Percentiles rank a stretch among this genome's conserved stretches.
Evolutionary conservation across 1,140 invertebrate genomes (phyloP).

Genomic region (Eriocheir sinensis): DNA sequence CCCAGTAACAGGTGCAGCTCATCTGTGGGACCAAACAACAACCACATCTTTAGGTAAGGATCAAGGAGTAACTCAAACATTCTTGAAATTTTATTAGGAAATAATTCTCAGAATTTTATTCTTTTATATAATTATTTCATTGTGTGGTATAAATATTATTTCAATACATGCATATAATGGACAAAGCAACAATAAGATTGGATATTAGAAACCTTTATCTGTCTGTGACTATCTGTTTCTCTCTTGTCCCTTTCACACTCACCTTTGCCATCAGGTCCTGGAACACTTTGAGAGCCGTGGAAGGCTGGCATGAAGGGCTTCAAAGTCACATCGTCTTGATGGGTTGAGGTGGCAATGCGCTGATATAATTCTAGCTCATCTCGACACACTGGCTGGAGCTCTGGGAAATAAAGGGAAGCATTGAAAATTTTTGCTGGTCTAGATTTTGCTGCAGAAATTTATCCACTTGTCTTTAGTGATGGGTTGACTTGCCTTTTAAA

Average conservation of each 20-base stretch:
- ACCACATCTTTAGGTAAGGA: too few species aligned
- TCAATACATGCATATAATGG: too few species aligned
- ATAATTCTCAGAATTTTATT: too few species aligned
- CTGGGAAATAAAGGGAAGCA: neutral
- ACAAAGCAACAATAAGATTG: too few species aligned
- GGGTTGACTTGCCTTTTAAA: too few species aligned
- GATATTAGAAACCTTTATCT: too few species aligned
- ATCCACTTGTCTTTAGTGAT: too few species aligned
- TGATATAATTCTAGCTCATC: constrained; percentile 63
- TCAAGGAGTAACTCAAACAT: too few species aligned
- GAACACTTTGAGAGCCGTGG: constrained; percentile 24
- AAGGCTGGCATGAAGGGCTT: constrained; percentile 32
- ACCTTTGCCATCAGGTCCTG: constrained; percentile 44
- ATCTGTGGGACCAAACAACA: too few species aligned
- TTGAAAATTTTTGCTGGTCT: neutral
- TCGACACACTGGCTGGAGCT: constrained; percentile 36
- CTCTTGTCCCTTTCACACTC: neutral
- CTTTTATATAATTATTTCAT: constrained; percentile 11
- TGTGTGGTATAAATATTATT: neutral
- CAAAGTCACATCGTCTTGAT: constrained; percentile 39
- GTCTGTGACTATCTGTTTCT: too few species aligned
- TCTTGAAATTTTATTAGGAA: too few species aligned
- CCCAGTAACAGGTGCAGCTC: constrained; percentile 46
- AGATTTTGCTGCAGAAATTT: too few species aligned
- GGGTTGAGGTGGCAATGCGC: constrained; percentile 38